Evolutionary conservation across 2,888 invertebrate species (phyloP), one percentile per base, ranked within the genome.

Genomic region (Heteropelma amictum): DNA sequence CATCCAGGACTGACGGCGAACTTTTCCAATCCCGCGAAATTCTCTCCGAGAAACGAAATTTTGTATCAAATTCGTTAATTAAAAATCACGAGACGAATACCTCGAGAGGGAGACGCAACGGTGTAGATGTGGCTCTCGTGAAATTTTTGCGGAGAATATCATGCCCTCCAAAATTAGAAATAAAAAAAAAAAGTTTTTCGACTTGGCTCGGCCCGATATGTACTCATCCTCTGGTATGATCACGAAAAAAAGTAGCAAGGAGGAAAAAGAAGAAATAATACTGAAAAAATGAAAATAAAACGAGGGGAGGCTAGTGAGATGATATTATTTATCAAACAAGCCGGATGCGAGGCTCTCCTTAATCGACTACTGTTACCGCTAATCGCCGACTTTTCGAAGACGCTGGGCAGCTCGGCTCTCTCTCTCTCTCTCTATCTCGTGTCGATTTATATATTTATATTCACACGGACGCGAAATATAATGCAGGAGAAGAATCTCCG

Each of bases 271-370:
- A 4, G 2, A 10, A 47, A 47, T 23, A 47, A 23, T 47, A 26
- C 19, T 28, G 14, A 17, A 42, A 58, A 58, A 42, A 26, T 14
- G 4, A 14, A 23, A 49, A 58, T 30, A 33, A 47, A 47, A 33
- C 6, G 12, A 26, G 49, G 7, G 38, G 12, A 23, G 72, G 69
- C 71, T 63, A 80, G 77, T 84, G 83, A 65, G 65, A 85, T 86
- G 84, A 87, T 87, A 87, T 85, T 83, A 84, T 88, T 88, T 86
- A 87, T 84, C 86, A 86, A 88, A 88, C 87, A 88, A 88, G 86
- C 87, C 87, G 87, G 87, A 88, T 87, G 87, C 81, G 73, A 51
- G 51, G 82, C 81, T 82, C 47, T 58, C 60, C n/a, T 88, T 87
- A 88, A 69, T 73, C 75, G 84, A 78, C 79, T 88, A 85, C 54